These are phyloP conservation scores for Drosophila repleta DNA, from an alignment of 1,140 invertebrate species.

Conservation along the genomic window DNA sequence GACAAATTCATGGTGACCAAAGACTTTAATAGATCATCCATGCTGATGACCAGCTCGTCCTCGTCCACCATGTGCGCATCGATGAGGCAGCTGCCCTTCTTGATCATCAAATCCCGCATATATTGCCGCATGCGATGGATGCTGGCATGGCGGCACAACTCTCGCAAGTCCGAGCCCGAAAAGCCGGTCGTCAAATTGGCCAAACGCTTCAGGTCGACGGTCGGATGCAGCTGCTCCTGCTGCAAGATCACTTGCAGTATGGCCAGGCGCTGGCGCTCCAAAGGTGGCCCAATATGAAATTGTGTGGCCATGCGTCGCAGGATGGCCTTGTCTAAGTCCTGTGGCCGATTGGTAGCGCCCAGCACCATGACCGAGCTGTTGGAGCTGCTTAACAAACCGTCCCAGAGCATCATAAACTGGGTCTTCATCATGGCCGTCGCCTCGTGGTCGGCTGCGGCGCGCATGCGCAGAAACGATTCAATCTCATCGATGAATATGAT, in stretches of 20 bases:
- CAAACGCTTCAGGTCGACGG: slow-evolving; percentile 89
- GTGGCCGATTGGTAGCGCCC: slow-evolving; percentile 95
- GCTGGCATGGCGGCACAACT: slow-evolving; percentile 95
- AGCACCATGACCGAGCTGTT: slow-evolving; percentile 86
- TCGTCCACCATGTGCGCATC: slow-evolving; percentile 68
- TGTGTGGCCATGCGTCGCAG: slow-evolving; percentile 97
- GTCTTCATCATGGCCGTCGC: slow-evolving; percentile 99
- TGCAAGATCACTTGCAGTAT: slow-evolving; percentile 92
- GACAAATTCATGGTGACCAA: slow-evolving; percentile 88
- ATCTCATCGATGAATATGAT: slow-evolving; percentile 99
- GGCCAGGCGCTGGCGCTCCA: slow-evolving; percentile 88
- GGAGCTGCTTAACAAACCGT: slow-evolving; percentile 92
- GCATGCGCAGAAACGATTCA: slow-evolving; percentile 95
- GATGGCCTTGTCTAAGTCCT: slow-evolving; percentile 97
- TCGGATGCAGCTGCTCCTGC: slow-evolving; percentile 88
- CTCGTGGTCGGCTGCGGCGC: slow-evolving; percentile 96
- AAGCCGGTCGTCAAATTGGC: slow-evolving; percentile 91
- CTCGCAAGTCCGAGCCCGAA: slow-evolving; percentile 95
- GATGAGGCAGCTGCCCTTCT: background rate
- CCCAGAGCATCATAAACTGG: slow-evolving; percentile 94
- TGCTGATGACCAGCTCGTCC: slow-evolving; percentile 83
- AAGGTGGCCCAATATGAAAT: slow-evolving; percentile 95
- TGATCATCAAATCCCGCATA: slow-evolving; percentile 25
- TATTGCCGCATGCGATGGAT: slow-evolving; percentile 92
- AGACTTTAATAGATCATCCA: slow-evolving; percentile 88